phyloP scores from a whole-genome alignment of 2,888 invertebrate genomes.

The Alitta virens region DNA sequence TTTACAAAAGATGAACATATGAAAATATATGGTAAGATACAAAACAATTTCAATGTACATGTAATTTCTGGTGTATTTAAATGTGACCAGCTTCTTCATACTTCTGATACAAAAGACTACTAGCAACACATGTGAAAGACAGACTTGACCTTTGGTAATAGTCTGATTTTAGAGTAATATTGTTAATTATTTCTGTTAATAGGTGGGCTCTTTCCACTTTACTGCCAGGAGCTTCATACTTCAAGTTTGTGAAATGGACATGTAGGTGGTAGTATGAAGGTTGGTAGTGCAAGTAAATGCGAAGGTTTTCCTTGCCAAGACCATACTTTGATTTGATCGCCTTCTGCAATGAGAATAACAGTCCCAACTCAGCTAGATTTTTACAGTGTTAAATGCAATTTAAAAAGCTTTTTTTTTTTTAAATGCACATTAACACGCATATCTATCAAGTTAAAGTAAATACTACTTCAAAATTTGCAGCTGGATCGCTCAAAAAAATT shows the following conservation, averaged over 20 bases:
- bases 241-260: slow-evolving; percentile 79
- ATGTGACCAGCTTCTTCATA: slow-evolving; percentile 25
- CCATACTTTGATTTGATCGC: slow-evolving; percentile 77
- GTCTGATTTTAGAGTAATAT: slow-evolving; percentile 76
- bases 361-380: too few species aligned
- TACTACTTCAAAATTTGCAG: too few species aligned
- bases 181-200: slow-evolving; percentile 83
- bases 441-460: too few species aligned
- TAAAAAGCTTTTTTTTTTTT: too few species aligned
- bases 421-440: too few species aligned
- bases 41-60: background rate
- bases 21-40: too few species aligned
- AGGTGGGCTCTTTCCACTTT: slow-evolving; percentile 83
- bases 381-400: too few species aligned
- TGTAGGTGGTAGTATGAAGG: slow-evolving; percentile 97
- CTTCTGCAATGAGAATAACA: slow-evolving; percentile 58
- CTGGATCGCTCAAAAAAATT: too few species aligned
- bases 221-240: slow-evolving; percentile 64
- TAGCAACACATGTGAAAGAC: slow-evolving; percentile 76
- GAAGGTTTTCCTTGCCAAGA: slow-evolving; percentile 66
- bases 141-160: slow-evolving; percentile 83
- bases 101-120: slow-evolving; percentile 67
- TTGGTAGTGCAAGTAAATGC: slow-evolving; percentile 90
- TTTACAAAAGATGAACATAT: too few species aligned
- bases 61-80: background rate